Percentiles rank a stretch among this genome's conserved stretches.
Evolutionary conservation across 2,888 invertebrate genomes (phyloP).

Genomic region (Drosophila ustulata): DNA sequence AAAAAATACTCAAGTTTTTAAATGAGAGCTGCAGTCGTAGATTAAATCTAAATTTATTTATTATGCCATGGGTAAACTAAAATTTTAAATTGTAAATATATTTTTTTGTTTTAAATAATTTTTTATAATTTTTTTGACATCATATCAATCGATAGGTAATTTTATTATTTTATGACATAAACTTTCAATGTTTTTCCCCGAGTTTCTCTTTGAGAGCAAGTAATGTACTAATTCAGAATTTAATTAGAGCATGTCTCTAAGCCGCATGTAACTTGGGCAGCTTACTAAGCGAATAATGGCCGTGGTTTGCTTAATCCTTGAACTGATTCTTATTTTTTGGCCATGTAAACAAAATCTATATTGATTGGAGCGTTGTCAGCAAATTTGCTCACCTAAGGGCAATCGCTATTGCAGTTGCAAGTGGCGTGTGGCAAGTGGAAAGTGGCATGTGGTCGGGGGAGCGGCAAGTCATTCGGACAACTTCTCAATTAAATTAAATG

Average conservation of each 20-base stretch:
- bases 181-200: too few species aligned
- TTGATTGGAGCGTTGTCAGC: slow-evolving; percentile 49
- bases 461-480: slow-evolving; percentile 48
- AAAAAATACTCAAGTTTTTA: too few species aligned
- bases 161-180: too few species aligned
- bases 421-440: slow-evolving; percentile 1
- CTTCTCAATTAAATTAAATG: slow-evolving; percentile 75
- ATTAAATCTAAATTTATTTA: too few species aligned
- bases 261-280: neutral
- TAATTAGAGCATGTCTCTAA: neutral
- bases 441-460: neutral
- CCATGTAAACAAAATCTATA: slow-evolving; percentile 51
- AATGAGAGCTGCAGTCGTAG: too few species aligned
- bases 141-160: too few species aligned
- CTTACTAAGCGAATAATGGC: neutral
- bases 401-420: slow-evolving; percentile 5
- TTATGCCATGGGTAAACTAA: too few species aligned
- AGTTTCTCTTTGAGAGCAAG: too few species aligned
- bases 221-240: neutral
- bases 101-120: too few species aligned
- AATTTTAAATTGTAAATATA: too few species aligned
- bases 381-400: slow-evolving; percentile 29
- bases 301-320: slow-evolving; percentile 30
- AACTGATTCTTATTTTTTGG: slow-evolving; percentile 16
- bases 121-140: too few species aligned